Conservation (phyloP, 2,797 vertebrate genomes). For the Argya squamiceps region DNA sequence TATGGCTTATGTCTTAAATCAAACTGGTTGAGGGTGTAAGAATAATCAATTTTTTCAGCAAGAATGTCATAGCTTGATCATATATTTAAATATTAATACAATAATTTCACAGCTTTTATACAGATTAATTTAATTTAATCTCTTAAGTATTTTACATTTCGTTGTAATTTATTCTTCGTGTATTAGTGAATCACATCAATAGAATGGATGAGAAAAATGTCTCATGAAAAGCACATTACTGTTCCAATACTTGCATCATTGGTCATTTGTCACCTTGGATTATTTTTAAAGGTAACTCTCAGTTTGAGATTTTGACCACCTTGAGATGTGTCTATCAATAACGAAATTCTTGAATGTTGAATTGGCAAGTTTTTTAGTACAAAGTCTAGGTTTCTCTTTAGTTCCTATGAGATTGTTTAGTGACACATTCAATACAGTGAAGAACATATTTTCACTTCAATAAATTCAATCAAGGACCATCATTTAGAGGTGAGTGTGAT, state of each 20-base stretch:
- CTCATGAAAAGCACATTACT: neutral
- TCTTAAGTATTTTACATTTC: neutral
- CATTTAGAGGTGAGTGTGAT: neutral
- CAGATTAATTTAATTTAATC: neutral
- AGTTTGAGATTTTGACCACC: neutral
- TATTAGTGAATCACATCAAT: neutral
- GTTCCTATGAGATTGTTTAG: neutral
- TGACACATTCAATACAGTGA: neutral
- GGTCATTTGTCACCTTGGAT: neutral
- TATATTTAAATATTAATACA: neutral
- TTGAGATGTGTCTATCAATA: accelerated
- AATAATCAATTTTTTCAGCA: neutral
- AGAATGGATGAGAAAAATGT: neutral
- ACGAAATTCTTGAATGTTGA: neutral
- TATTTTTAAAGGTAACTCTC: neutral
- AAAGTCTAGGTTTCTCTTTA: neutral
- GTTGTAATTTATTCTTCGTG: neutral
- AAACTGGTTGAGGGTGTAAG: neutral
- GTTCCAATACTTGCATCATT: neutral
- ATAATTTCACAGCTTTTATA: neutral
- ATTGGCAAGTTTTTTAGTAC: neutral
- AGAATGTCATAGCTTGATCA: neutral
- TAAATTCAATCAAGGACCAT: neutral
- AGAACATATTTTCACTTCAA: neutral
- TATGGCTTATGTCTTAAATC: neutral